Conservation (phyloP, 2,888 invertebrate genomes). For the Empis stercorea region DNA sequence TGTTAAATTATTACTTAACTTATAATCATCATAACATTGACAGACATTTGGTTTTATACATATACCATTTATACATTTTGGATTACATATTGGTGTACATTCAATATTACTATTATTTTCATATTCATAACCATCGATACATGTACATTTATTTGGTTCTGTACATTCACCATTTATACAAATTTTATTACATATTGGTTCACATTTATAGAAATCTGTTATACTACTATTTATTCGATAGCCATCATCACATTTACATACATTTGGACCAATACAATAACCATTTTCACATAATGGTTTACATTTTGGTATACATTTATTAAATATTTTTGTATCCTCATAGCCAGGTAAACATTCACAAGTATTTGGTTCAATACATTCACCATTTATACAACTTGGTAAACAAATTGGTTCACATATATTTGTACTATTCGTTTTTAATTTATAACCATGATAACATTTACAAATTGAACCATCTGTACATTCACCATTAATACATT, state of each 20-base stretch:
- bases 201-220: not conserved
- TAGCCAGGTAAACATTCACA: constrained; percentile 27
- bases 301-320: constrained; percentile 27
- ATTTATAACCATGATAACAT: constrained; percentile 40
- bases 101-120: constrained; percentile 21
- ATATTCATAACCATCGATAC: constrained; percentile 33
- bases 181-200: constrained; percentile 17
- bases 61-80: constrained; percentile 29
- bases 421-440: constrained; percentile 21
- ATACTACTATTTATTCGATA: constrained; percentile 23
- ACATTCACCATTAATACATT: constrained; percentile 35
- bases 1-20: constrained; percentile 9
- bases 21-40: constrained; percentile 32
- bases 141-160: constrained; percentile 42
- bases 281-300: constrained; percentile 33
- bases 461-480: constrained; percentile 38
- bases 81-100: constrained; percentile 27
- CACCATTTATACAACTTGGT: constrained; percentile 29
- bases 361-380: constrained; percentile 34
- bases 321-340: constrained; percentile 20
- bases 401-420: constrained; percentile 28
- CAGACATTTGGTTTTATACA: constrained; percentile 34
- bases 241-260: constrained; percentile 38
- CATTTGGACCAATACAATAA: constrained; percentile 36
- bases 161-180: constrained; percentile 39